Conservation (phyloP, 2,888 invertebrate species). For the Bhutanitis thaidina region DNA sequence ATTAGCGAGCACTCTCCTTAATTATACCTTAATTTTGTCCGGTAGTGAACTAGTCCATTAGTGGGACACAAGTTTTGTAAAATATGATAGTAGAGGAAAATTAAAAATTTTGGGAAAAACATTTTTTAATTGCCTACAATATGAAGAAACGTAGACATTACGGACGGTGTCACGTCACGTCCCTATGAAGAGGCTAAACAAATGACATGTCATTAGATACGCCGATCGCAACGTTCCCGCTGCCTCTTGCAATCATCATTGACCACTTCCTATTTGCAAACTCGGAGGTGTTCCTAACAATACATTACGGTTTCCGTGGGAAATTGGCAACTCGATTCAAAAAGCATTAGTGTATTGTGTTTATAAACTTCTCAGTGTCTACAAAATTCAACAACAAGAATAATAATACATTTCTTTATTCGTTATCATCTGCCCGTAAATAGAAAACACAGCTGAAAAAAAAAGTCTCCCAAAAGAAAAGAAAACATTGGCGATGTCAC, state of each 20-base stretch:
- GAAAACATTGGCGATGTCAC: too few relatives aligned
- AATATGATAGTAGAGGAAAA: too few relatives aligned
- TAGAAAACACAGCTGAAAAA: too few relatives aligned
- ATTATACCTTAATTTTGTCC: too few relatives aligned
- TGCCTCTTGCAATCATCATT: constrained; percentile 50
- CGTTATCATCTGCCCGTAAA: neutral
- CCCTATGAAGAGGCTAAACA: constrained; percentile 30
- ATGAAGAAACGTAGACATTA: too few relatives aligned
- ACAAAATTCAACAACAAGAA: neutral
- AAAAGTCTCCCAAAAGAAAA: too few relatives aligned
- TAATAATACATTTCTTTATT: neutral
- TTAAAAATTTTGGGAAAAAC: too few relatives aligned
- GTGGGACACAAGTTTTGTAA: too few relatives aligned
- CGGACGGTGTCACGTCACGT: too few relatives aligned
- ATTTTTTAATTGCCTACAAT: too few relatives aligned
- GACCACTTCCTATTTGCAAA: constrained; percentile 54
- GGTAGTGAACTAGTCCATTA: too few relatives aligned
- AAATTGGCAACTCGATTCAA: constrained; percentile 40
- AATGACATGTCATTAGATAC: constrained; percentile 59
- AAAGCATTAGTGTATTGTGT: constrained; percentile 8
- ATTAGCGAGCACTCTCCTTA: too few relatives aligned
- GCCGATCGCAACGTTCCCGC: constrained; percentile 37
- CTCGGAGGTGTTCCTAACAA: constrained; percentile 38
- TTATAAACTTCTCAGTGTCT: neutral
- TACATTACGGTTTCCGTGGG: constrained; percentile 55